Evolutionary conservation across 1,140 invertebrate species (phyloP), one percentile per base, ranked within the genome.

Genomic region (Bombus balteatus): DNA sequence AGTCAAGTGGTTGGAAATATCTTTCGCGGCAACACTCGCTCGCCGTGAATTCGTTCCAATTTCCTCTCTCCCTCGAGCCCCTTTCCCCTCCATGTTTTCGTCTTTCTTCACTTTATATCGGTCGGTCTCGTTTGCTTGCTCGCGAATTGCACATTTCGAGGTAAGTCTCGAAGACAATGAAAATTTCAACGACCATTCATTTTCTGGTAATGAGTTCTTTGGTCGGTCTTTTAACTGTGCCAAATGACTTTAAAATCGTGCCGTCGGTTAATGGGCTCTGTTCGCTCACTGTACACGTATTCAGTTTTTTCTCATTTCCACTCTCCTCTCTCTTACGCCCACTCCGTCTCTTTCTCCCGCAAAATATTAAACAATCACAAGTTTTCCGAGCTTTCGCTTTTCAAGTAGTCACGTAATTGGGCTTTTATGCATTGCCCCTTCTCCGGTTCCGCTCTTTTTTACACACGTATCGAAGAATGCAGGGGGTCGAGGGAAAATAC

Each of bases 311-410:
- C 41, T 65, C 12, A 25, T 22, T 41, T 9, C 4, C 12, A 47
- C 57, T 53, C 6, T 66, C 13, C 12, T 47, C 43, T 47, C 43
- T 47, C 15, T 66, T 32, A 32, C 32, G 13, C 6, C n/a, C n/a
- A 15, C 28, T n/a, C 28, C 75, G 37, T 57, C 37, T 5, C 34
- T 43, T 68, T 8, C 1, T 4, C 32, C 13, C 32, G 13, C 28
- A 75, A 80, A 83, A 87, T 72, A 74, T 89, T 89, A 83, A 89
- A 86, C 86, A 83, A 83, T 85, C 71, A 68, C 77, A 81, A 85
- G 39, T 78, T 89, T 83, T 70, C 76, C 74, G 59, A 34, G 66
- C 65, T 59, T 39, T 87, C 72, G 66, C 53, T 87, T 89, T 83
- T 89, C 80, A 59, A 83, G 85, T 66, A 53, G 68, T 65, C 75